Evolutionary conservation across 2,113 vertebrate species (phyloP), one percentile per base, ranked within the genome.

Genomic region (Cyphomyrus discorhynchus): DNA sequence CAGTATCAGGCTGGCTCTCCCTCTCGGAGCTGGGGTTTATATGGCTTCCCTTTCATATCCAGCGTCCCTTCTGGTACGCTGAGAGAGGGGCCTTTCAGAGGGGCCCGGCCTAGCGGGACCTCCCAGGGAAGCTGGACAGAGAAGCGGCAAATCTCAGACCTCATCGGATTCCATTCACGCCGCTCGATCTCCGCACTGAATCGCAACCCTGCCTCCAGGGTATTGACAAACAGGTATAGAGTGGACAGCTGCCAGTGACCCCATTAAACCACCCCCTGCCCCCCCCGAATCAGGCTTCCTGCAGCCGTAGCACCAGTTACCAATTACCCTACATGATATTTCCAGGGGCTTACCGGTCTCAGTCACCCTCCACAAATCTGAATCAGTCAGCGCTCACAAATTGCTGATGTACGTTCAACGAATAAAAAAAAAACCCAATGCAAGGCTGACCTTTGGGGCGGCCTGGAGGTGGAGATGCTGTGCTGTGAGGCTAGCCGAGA

Each of bases 41-140:
- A 88, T 90, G 24, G 0, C 86, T 47, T n/a, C 84, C 80, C 53
- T 84, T 90, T 90, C 87, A 88, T 66, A 58, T 62, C 87, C 90
- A 62, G 42, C 77, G 31, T 1, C 46, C 74, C 47, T 88, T 88
- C 39, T 53, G n/a, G 39, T 42, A 19, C 42, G 1, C 35, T 86
- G 45, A 56, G 85, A 70, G 70, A 31, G 62, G n/a, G 46, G 86
- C 58, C 58, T n/a, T 21, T 62, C 58, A 62, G 0, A 7, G 58
- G 21, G 6, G 58, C 62, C 27, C 6, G 3, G n/a, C n/a, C 10
- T 1, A 31, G 27, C 62, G 0, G 21, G 11, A 9, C 4, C 74
- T 39, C 74, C 31, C 74, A 17, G 74, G 35, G 74, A 19, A 80
- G 17, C 35, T 15, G 35, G 31, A 2, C 13, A 31, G 74, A 80